These are phyloP conservation scores for Sepiola atlantica DNA, from an alignment of 2,888 invertebrate species.

Conservation along the genomic window DNA sequence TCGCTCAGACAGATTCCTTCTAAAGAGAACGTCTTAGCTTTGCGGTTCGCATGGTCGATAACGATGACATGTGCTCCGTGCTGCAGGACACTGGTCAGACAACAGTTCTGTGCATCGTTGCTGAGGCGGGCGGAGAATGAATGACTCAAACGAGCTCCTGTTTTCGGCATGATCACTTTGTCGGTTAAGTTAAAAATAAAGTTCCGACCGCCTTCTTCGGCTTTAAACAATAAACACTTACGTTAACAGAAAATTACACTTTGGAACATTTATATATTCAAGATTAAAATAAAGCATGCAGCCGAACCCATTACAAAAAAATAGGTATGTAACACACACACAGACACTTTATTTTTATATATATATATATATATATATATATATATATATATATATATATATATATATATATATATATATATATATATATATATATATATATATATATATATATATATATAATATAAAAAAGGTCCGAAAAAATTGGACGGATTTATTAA, in stretches of 20 bases:
- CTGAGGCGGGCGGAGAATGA: not conserved
- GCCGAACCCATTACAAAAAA: not conserved
- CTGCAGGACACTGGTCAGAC: not conserved
- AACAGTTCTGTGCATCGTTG: not conserved
- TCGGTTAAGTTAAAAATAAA: not conserved
- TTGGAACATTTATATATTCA: not conserved
- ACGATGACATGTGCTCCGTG: not conserved
- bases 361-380: not conserved
- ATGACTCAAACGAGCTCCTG: not conserved
- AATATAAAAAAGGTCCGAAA: no score
- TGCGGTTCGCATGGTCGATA: not conserved
- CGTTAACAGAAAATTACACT: no score
- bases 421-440: not conserved
- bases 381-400: conserved; percentile 9
- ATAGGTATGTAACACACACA: no score
- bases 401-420: not conserved
- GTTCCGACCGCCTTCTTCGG: not conserved
- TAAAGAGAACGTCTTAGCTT: not conserved
- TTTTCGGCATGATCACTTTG: not conserved
- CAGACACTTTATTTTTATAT: no score
- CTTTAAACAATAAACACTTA: no score
- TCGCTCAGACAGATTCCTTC: not conserved
- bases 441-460: not conserved
- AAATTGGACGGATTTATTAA: no score
- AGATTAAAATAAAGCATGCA: not conserved